These are phyloP conservation scores for Illadopsis cleaveri DNA, from an alignment of 2,113 vertebrate genomes.

Conservation along the genomic window DNA sequence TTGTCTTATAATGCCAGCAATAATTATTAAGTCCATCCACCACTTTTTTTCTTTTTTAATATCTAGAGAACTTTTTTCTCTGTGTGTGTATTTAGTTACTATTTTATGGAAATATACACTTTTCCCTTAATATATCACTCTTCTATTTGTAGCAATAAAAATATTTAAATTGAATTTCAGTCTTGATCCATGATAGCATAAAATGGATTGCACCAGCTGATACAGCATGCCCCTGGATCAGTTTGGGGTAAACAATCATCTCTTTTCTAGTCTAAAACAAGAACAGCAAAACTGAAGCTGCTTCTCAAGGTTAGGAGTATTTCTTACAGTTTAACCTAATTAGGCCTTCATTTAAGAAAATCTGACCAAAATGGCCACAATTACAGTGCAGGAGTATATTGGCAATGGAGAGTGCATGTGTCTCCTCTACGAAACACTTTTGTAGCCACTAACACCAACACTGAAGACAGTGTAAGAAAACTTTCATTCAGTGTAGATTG, in stretches of 20 bases:
- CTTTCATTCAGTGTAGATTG: not conserved
- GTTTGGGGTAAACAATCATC: not conserved
- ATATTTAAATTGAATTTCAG: not conserved
- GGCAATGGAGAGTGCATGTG: not conserved
- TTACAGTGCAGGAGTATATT: not conserved
- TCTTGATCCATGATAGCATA: not conserved
- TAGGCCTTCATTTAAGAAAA: not conserved
- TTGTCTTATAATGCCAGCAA: not conserved
- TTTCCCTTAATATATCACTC: not conserved
- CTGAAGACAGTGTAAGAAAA: not conserved
- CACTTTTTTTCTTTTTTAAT: not conserved
- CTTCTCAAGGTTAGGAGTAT: not conserved
- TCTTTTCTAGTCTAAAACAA: not conserved
- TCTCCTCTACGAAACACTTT: not conserved
- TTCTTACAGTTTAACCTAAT: not conserved
- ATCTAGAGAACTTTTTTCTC: not conserved
- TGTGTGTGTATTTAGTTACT: not conserved
- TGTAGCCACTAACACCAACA: not conserved
- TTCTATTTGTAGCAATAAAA: not conserved
- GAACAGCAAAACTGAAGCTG: not conserved
- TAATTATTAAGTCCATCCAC: not conserved
- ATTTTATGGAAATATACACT: not conserved
- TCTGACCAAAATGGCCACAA: not conserved
- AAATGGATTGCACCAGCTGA: not conserved
- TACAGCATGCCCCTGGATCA: accelerated